Percentiles rank a stretch among this genome's conserved stretches.
These are phyloP conservation scores for Synergus itoensis DNA, from an alignment of 2,888 invertebrate species.

Conservation along the genomic window DNA sequence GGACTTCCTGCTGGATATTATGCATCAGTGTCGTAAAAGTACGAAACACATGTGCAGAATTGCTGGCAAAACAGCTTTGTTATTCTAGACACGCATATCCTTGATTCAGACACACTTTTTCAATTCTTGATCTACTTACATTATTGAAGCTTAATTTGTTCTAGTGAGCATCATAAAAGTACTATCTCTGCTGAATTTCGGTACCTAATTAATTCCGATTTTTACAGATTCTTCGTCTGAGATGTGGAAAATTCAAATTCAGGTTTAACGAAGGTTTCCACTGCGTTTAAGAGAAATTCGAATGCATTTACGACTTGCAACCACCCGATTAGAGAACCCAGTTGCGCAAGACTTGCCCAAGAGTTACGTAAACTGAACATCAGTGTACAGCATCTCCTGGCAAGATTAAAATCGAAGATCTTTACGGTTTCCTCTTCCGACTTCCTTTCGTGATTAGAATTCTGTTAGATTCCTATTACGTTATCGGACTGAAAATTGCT, in stretches of 20 bases:
- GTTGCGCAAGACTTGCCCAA: background rate
- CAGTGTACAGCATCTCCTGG: constrained; percentile 27
- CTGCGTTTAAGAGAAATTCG: constrained; percentile 6
- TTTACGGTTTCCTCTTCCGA: constrained; percentile 38
- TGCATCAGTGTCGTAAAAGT: constrained; percentile 31
- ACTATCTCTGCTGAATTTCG: background rate
- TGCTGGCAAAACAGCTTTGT: constrained; percentile 10
- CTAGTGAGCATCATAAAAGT: background rate
- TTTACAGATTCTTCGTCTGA: background rate
- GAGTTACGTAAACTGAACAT: constrained; percentile 21
- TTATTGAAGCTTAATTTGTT: constrained; percentile 6
- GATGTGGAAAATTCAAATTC: background rate
- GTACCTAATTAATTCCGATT: background rate
- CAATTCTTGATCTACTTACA: constrained; percentile 20
- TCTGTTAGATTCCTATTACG: background rate
- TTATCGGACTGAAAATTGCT: background rate
- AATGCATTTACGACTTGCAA: constrained; percentile 4
- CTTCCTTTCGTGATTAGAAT: constrained; percentile 26
- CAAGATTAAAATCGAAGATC: background rate
- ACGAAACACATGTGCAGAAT: constrained; percentile 20
- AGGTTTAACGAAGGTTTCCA: background rate
- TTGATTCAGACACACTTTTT: constrained; percentile 32
- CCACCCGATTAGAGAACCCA: constrained; percentile 14
- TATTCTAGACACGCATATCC: constrained; percentile 16
- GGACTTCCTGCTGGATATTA: constrained; percentile 37